phyloP scores from a whole-genome alignment of 2,797 vertebrate species.

The Dryobates pubescens region DNA sequence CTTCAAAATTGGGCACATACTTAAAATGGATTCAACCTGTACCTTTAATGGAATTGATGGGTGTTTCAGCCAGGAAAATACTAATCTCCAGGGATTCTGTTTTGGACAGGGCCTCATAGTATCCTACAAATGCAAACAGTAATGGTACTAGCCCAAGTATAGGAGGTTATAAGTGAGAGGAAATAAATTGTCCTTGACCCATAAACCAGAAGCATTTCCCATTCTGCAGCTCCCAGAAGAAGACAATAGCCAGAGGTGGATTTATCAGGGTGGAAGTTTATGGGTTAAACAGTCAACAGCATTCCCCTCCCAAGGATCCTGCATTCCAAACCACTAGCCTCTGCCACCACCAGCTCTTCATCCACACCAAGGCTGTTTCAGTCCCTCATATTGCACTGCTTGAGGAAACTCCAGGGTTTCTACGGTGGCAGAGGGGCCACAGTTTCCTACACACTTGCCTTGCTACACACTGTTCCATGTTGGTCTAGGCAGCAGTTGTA shows the following conservation, averaged over 20 bases:
- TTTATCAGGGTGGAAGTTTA: neutral
- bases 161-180: neutral
- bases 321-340: rapidly evolving
- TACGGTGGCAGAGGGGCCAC: neutral
- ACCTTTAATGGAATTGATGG: neutral
- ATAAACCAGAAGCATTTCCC: neutral
- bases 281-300: neutral
- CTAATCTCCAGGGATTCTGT: neutral
- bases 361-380: neutral
- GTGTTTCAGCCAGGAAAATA: neutral
- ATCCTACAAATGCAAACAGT: neutral
- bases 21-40: neutral
- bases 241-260: neutral
- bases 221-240: neutral
- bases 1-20: neutral
- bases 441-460: rapidly evolving
- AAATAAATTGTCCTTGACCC: neutral
- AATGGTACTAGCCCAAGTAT: neutral
- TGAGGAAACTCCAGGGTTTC: neutral
- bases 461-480: rapidly evolving
- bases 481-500: neutral
- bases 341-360: neutral
- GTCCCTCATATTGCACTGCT: neutral
- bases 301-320: neutral
- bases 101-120: neutral